Base-by-base conservation (phyloP, 2,888 invertebrate genomes). In the Drosophila helvetica region DNA sequence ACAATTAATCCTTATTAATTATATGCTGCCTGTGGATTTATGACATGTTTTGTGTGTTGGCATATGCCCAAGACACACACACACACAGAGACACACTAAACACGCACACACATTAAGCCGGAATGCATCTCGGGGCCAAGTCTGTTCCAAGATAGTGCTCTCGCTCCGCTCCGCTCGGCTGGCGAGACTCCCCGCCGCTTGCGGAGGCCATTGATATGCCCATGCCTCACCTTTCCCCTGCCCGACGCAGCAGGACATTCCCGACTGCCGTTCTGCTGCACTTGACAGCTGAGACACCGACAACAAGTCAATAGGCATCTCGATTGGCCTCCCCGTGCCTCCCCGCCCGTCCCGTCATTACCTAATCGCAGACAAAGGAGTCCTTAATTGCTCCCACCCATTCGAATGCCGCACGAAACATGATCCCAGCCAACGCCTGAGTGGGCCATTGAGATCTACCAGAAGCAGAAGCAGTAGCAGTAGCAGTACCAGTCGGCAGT, bases 1-100 rank as follows among this genome's bases (percentile, higher is more conserved):
- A 86, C 88, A 85, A 88, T 88, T 88, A 88, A 89, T 89, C 86
- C 88, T 78, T 89, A 88, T 88, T 88, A 89, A 89, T 89, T 88
- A 82, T 88, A 83, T 78, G 80, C 70, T 76, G 78, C 75, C 75
- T 75, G 70, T 86, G 79, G 75, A 88, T 89, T 88, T 89, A 89
- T 89, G 82, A 80, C 85, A 78, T 83, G 78, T 77, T 86, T 80
- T 83, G 75, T 80, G 63, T 74, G 79, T 62, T 80, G 84, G 83
- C 81, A 78, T 86, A 67, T 56, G 65, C 76, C 81, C 79, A 86
- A 71, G 67, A 79, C 65, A 74, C 55, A 68, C 25, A 55, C 25
- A 55, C 66, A 58, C 50, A 50, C 25, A n/a, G n/a, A n/a, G n/a
- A 47, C 30, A 22, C 54, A 22, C 33, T 33, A 33, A 33, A 33